Conservation (phyloP, 92 coral and sea anemone species). For the Pocillopora grandis region DNA sequence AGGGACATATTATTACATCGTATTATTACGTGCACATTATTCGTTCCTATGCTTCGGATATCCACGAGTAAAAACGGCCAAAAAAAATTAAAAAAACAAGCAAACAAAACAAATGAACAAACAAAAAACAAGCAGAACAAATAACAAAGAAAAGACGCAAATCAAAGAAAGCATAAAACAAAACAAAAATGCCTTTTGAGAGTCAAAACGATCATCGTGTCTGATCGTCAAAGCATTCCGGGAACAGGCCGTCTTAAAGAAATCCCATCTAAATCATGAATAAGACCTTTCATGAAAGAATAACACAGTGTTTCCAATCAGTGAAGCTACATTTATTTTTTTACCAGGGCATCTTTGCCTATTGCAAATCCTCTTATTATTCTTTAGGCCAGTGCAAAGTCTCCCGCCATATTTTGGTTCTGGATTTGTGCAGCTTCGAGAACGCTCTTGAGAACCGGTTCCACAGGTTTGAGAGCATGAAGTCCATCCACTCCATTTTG, state of each 20-base stretch:
- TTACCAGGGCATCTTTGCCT: neutral
- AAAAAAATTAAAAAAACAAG: neutral
- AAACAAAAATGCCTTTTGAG: neutral
- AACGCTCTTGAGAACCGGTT: slow-evolving; percentile 30
- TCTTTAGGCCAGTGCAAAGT: neutral
- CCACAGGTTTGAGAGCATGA: slow-evolving; percentile 23
- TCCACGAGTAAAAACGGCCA: too few relatives aligned
- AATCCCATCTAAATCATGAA: too few relatives aligned
- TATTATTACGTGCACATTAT: too few relatives aligned
- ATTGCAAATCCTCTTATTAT: neutral
- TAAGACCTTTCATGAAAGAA: too few relatives aligned
- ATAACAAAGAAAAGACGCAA: too few relatives aligned
- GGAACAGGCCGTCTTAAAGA: too few relatives aligned
- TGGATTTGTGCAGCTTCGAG: slow-evolving; percentile 27
- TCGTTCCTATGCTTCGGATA: too few relatives aligned
- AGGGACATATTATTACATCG: neutral
- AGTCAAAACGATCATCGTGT: too few relatives aligned
- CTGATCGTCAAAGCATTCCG: too few relatives aligned
- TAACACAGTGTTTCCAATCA: too few relatives aligned
- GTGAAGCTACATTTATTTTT: neutral
- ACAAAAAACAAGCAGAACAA: neutral
- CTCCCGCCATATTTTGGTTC: slow-evolving; percentile 8
- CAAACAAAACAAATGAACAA: neutral
- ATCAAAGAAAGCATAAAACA: neutral
- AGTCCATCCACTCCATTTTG: slow-evolving; percentile 19